Evolutionary conservation across 1,140 invertebrate genomes (phyloP), one percentile per base, ranked within the genome.

Genomic region (Bombyx mandarina): DNA sequence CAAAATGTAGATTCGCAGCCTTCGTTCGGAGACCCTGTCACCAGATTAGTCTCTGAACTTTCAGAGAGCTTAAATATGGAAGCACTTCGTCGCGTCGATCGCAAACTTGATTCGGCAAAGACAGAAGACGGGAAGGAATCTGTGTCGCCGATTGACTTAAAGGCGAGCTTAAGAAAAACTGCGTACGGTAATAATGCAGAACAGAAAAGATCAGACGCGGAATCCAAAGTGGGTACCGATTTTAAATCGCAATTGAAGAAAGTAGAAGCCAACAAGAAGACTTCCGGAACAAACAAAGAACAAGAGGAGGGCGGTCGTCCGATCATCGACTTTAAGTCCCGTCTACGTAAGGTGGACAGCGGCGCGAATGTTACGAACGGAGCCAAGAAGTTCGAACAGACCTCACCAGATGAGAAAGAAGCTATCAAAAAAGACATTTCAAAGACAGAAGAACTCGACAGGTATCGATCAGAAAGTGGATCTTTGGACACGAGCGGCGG

Each of bases 251-350:
- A 93, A 65, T 69, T 94, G 9, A 94, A 94, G 66, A 93, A 92
- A 67, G 91, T 93, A 8, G 93, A 93, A 43, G 90, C 88, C 0
- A 90, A 89, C 64, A 89, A 91, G 63, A 83, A 88, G 59, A 73
- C 69, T 50, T 66, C 65, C 48, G 72, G 71, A 58, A 63, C 82
- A 1, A 80, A 82, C 22, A 91, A 90, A 65, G 89, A 91, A 43
- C 86, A 89, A 2, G 88, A 88, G 59, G 88, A 88, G 51, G 70
- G 83, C 4, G 87, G 89, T 7, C 86, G 87, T 49, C 90, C 90
- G 47, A 95, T 95, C 60, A 94, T 95, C 44, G 95, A 96, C 79
- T 94, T 96, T 61, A 96, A 96, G 74, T 93, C 95, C 0, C 90
- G 94, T 60, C 81, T 97, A 66, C 91, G 95, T 73, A 96, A 96